Conservation (phyloP, 1,140 invertebrate genomes). For the Trichonephila clavipes region DNA sequence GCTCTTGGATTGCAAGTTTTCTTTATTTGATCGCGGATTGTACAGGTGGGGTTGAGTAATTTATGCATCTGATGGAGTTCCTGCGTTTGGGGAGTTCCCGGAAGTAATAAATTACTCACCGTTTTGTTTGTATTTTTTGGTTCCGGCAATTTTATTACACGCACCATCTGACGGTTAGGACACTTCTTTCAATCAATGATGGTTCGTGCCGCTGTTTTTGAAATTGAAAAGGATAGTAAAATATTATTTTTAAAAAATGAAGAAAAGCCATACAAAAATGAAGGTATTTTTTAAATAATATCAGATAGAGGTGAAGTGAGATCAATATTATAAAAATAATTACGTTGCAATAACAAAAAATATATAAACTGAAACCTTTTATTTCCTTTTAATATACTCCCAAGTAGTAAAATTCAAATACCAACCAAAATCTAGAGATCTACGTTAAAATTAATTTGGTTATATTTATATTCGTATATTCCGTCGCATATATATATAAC, state of each 20-base stretch:
- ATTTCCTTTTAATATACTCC: too few relatives aligned
- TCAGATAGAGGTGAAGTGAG: too few relatives aligned
- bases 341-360: too few relatives aligned
- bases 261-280: too few relatives aligned
- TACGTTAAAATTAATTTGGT: too few relatives aligned
- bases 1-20: slow-evolving; percentile 8
- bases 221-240: neutral
- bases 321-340: too few relatives aligned
- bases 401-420: too few relatives aligned
- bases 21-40: slow-evolving; percentile 26
- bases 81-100: neutral
- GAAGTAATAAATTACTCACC: slow-evolving; percentile 33
- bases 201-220: neutral
- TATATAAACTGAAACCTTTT: too few relatives aligned
- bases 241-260: neutral
- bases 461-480: too few relatives aligned
- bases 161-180: neutral
- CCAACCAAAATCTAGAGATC: too few relatives aligned
- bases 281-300: too few relatives aligned
- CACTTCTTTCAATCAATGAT: neutral
- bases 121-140: neutral
- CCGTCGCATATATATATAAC: too few relatives aligned
- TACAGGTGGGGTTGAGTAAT: slow-evolving; percentile 9
- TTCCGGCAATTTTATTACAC: neutral
- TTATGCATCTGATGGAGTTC: slow-evolving; percentile 37